These are phyloP conservation scores for Dreissena rostriformis DNA, from an alignment of 1,140 invertebrate genomes.

Conservation along the genomic window DNA sequence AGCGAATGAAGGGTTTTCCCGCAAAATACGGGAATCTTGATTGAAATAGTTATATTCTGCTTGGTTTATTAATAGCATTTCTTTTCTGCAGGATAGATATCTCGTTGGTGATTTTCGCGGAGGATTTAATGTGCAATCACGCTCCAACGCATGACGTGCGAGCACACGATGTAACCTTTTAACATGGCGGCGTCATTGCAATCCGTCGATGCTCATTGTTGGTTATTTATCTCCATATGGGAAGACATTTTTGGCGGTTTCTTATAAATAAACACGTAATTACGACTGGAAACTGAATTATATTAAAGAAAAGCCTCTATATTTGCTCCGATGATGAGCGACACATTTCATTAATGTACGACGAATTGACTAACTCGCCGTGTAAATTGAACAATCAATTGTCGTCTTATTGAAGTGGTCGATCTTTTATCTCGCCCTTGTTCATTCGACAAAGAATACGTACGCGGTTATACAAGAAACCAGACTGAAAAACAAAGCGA, in stretches of 20 bases:
- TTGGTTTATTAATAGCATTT: constrained; percentile 51
- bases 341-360: constrained; percentile 42
- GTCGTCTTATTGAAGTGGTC: constrained; percentile 38
- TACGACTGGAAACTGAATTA: constrained; percentile 55
- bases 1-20: constrained; percentile 14
- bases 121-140: constrained; percentile 51
- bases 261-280: constrained; percentile 52
- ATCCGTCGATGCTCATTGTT: constrained; percentile 32
- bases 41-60: constrained; percentile 56
- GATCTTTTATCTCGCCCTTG: neutral
- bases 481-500: too few species aligned
- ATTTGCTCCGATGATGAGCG: constrained; percentile 36
- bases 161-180: constrained; percentile 36
- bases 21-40: constrained; percentile 44
- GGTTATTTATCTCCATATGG: constrained; percentile 51
- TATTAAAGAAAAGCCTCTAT: constrained; percentile 55
- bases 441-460: too few species aligned
- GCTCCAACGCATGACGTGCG: constrained; percentile 16
- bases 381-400: constrained; percentile 32
- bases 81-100: constrained; percentile 13
- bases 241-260: constrained; percentile 28
- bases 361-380: constrained; percentile 8
- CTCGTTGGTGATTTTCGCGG: constrained; percentile 39
- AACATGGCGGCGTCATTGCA: constrained; percentile 47
- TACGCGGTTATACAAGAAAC: too few species aligned